A percentile compares a stretch with the other conserved stretches of the same genome.
These are phyloP conservation scores for Nomada ruficornis DNA, from an alignment of 2,888 invertebrate genomes.

Conservation along the genomic window DNA sequence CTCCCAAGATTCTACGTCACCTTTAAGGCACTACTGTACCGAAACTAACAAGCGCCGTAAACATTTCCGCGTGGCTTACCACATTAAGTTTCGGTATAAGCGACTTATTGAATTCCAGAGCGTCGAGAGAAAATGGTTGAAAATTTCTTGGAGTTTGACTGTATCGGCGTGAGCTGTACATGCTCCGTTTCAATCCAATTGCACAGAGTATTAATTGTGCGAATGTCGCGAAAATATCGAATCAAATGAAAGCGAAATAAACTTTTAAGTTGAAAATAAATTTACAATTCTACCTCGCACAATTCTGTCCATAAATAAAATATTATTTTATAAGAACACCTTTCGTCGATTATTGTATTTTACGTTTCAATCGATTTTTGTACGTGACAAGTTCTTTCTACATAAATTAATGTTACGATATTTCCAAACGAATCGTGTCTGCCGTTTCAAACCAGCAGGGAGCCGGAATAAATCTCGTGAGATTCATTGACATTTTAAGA, in stretches of 20 bases:
- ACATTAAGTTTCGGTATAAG: constrained; percentile 69
- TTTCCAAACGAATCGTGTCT: not conserved
- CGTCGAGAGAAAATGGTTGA: constrained; percentile 62
- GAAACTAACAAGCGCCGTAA: constrained; percentile 70
- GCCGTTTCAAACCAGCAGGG: not conserved
- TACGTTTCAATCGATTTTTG: not conserved
- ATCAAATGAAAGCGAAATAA: too few relatives aligned
- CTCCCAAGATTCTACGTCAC: constrained; percentile 70
- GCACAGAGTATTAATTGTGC: too few relatives aligned
- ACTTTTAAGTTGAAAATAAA: too few relatives aligned
- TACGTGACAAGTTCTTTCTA: not conserved
- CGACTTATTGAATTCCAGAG: constrained; percentile 69
- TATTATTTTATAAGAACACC: not conserved
- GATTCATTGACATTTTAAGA: not conserved
- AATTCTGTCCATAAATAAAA: too few relatives aligned
- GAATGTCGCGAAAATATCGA: not conserved
- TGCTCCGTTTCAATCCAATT: not conserved
- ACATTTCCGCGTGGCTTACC: constrained; percentile 71
- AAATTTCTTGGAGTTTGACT: constrained; percentile 50
- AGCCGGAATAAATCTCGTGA: not conserved
- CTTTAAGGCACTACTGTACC: constrained; percentile 69
- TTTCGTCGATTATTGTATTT: not conserved
- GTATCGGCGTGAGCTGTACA: constrained; percentile 21
- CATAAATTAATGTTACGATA: not conserved
- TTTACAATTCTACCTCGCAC: too few relatives aligned